Percentiles rank a stretch among this genome's conserved stretches.
Evolutionary conservation across 2,113 vertebrate genomes (phyloP).

Genomic region (Macquaria ambigua): DNA sequence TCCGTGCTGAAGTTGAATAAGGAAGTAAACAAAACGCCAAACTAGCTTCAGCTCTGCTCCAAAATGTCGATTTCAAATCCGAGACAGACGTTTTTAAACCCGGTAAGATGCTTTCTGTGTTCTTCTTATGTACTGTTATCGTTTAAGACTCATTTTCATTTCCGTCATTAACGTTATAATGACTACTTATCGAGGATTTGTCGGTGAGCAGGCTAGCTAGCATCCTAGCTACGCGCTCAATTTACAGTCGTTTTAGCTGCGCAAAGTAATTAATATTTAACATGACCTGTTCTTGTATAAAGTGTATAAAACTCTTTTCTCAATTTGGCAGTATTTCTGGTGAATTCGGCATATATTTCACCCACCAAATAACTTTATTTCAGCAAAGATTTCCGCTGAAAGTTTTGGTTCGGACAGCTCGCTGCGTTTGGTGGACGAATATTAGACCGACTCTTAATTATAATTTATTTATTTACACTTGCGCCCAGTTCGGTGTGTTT

Average conservation of each 20-base stretch:
- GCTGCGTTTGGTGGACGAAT: background rate
- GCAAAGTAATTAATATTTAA: background rate
- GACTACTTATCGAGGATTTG: no score
- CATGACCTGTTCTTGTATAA: background rate
- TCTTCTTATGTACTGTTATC: background rate
- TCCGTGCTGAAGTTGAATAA: background rate
- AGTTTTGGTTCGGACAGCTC: background rate
- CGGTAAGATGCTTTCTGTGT: conserved; percentile 58
- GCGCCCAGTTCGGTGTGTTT: background rate
- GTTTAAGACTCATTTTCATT: background rate
- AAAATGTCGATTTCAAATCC: conserved; percentile 76
- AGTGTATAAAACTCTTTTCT: background rate
- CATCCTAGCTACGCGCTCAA: background rate
- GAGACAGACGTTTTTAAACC: conserved; percentile 79
- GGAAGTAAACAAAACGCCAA: conserved; percentile 58
- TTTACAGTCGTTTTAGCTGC: background rate
- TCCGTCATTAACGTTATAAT: fast-evolving
- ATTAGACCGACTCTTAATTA: background rate
- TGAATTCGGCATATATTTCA: no score
- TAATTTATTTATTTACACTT: background rate
- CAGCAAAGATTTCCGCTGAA: background rate
- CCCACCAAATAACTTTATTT: background rate
- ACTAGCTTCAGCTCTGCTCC: background rate
- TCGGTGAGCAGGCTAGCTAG: background rate
- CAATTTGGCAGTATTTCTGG: no score